phyloP scores from a whole-genome alignment of 2,797 vertebrate species.

The Antennarius maculatus region DNA sequence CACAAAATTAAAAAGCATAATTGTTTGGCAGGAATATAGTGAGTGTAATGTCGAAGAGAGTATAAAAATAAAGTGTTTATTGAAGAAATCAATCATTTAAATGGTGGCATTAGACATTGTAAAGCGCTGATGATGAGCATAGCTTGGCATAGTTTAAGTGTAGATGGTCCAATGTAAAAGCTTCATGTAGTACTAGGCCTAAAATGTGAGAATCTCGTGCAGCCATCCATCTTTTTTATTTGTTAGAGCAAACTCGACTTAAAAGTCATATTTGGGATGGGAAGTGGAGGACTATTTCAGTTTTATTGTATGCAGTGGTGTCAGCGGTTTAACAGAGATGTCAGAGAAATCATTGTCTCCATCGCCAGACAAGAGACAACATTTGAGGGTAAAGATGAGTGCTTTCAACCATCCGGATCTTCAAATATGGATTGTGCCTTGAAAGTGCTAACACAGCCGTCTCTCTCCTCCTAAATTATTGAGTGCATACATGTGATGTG shows the following conservation, averaged over 20 bases:
- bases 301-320: background rate
- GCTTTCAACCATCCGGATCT: background rate
- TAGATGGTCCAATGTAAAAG: background rate
- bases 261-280: no score
- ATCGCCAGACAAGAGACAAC: conserved; percentile 14
- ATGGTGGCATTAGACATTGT: background rate
- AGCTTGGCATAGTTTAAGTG: background rate
- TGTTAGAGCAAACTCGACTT: background rate
- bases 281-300: no score
- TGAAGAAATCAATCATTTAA: background rate
- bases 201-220: background rate
- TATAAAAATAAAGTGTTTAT: no score
- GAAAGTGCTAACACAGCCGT: conserved; percentile 52
- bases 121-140: background rate
- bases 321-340: conserved; percentile 9
- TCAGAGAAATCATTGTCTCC: conserved; percentile 22
- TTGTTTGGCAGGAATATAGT: background rate
- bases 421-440: conserved; percentile 49
- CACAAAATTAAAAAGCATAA: background rate
- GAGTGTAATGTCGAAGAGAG: no score
- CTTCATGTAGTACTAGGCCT: background rate
- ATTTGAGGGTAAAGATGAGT: conserved; percentile 21
- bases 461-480: conserved; percentile 61
- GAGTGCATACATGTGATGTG: conserved; percentile 60
- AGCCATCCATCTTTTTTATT: background rate